Conservation (phyloP, 2,797 vertebrate genomes). For the Sardinella longiceps region DNA sequence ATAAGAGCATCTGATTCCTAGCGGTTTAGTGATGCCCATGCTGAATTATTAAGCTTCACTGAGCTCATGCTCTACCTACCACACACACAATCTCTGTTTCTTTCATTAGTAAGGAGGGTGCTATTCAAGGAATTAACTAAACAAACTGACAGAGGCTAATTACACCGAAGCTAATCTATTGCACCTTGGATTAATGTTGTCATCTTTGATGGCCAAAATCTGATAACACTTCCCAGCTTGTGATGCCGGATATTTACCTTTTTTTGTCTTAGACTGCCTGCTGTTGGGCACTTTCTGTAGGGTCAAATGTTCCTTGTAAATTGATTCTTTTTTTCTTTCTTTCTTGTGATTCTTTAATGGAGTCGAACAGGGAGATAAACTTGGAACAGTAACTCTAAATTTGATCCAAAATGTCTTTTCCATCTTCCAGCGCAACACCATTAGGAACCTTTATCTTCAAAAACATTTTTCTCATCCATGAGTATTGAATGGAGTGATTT, state of each 20-base stretch:
- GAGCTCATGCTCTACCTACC: background rate
- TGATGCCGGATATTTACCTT: background rate
- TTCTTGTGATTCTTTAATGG: background rate
- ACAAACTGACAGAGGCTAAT: background rate
- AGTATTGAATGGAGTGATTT: constrained; percentile 28
- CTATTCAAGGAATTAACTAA: background rate
- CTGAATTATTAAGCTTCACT: background rate
- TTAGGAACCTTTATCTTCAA: background rate
- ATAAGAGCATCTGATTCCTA: background rate
- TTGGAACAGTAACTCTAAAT: background rate
- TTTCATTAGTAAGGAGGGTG: background rate
- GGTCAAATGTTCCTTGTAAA: background rate
- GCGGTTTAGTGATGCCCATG: background rate
- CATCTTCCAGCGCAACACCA: background rate
- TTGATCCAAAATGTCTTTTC: background rate
- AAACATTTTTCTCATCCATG: background rate
- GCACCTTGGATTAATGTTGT: background rate
- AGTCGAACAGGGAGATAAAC: background rate
- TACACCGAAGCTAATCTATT: background rate
- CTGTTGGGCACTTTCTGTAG: background rate
- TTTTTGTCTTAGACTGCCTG: background rate
- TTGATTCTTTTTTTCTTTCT: background rate
- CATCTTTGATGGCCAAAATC: background rate
- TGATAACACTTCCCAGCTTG: background rate
- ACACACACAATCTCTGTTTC: background rate